Percentiles rank a stretch among this genome's conserved stretches.
Conservation (phyloP, 2,888 invertebrate genomes). For the Microchrysa polita region DNA sequence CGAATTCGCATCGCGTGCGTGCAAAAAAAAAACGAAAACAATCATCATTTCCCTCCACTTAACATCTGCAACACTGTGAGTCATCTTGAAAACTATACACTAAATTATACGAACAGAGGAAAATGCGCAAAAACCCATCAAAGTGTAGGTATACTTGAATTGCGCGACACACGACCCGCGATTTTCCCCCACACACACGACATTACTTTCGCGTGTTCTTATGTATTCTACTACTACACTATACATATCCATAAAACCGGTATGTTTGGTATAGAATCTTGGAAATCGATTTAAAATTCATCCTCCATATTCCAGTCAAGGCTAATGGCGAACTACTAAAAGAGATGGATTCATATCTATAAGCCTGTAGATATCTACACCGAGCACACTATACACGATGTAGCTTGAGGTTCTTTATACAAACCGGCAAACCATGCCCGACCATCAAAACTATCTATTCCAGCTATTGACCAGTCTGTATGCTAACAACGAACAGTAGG, state of each 20-base stretch:
- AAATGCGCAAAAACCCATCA: constrained; percentile 32
- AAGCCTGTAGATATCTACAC: too few relatives aligned
- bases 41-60: neutral
- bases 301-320: constrained; percentile 33
- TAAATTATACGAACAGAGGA: constrained; percentile 7
- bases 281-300: constrained; percentile 31
- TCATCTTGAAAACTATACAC: constrained; percentile 10
- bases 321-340: constrained; percentile 24
- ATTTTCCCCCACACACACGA: too few relatives aligned
- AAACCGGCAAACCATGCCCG: too few relatives aligned
- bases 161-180: too few relatives aligned
- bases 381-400: too few relatives aligned
- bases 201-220: too few relatives aligned
- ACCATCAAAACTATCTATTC: neutral
- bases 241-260: neutral
- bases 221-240: too few relatives aligned
- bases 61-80: constrained; percentile 30
- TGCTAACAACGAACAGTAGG: too few relatives aligned
- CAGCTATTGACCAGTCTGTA: neutral
- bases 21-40: neutral
- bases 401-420: too few relatives aligned
- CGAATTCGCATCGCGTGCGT: neutral
- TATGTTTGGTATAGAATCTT: neutral
- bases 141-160: neutral
- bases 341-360: too few relatives aligned